These are phyloP conservation scores for Tautogolabrus adspersus DNA, from an alignment of 2,113 vertebrate species.

Conservation along the genomic window DNA sequence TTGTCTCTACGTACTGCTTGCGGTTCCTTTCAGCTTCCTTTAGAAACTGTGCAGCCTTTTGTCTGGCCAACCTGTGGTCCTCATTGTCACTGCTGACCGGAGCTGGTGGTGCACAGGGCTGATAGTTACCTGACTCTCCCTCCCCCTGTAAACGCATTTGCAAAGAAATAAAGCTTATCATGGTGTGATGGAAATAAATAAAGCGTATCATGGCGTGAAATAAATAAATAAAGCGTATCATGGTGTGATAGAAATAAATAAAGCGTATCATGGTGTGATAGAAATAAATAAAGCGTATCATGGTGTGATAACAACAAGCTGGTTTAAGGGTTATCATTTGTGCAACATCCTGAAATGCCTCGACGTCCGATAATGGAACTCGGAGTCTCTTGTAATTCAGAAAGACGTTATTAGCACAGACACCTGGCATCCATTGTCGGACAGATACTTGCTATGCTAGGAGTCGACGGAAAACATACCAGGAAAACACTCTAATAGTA, in stretches of 20 bases:
- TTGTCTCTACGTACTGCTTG: conserved; percentile 83
- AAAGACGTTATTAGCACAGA: background rate
- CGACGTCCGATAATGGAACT: conserved; percentile 17
- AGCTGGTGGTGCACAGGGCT: background rate
- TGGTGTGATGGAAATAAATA: background rate
- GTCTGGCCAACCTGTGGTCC: conserved; percentile 74
- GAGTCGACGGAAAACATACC: background rate
- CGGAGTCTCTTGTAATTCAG: background rate
- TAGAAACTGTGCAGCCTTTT: conserved; percentile 85
- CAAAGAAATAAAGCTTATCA: conserved; percentile 2
- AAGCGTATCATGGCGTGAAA: too few species aligned
- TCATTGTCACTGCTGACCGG: conserved; percentile 65
- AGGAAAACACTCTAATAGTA: background rate
- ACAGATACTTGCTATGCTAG: background rate
- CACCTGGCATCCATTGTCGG: background rate
- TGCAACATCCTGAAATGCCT: background rate
- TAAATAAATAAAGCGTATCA: too few species aligned
- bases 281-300: too few species aligned
- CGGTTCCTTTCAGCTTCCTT: conserved; percentile 85
- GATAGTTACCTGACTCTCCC: conserved; percentile 9
- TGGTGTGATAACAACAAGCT: too few species aligned
- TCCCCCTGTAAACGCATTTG: conserved; percentile 26
- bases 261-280: too few species aligned
- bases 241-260: too few species aligned
- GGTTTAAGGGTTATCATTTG: background rate